These are phyloP conservation scores for Xenops minutus DNA, from an alignment of 2,797 vertebrate genomes.

Conservation along the genomic window DNA sequence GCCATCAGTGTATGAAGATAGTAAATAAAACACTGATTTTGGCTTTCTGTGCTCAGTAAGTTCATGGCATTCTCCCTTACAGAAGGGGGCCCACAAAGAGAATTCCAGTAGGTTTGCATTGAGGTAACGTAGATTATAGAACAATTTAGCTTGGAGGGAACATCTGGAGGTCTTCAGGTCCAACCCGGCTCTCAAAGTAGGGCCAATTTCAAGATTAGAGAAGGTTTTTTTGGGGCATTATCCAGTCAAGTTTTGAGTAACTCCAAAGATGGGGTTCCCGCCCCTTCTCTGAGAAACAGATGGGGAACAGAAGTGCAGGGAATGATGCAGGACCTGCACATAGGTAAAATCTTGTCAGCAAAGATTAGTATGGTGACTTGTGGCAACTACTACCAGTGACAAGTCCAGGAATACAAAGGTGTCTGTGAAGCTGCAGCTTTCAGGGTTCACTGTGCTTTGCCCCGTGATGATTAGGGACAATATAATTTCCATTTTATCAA, in stretches of 20 bases:
- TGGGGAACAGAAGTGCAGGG: not conserved
- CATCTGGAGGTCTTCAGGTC: not conserved
- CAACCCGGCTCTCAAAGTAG: not conserved
- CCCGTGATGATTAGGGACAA: not conserved
- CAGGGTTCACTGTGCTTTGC: not conserved
- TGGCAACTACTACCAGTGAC: not conserved
- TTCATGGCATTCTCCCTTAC: not conserved
- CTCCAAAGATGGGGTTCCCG: not conserved
- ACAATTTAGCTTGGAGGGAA: not conserved
- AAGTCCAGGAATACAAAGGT: not conserved
- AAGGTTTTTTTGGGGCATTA: not conserved
- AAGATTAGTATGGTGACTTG: not conserved
- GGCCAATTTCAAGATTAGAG: not conserved
- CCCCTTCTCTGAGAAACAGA: rapidly evolving
- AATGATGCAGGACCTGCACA: not conserved
- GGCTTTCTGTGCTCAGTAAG: not conserved
- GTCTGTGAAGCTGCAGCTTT: not conserved
- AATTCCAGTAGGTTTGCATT: not conserved
- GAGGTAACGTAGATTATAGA: not conserved
- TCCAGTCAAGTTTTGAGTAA: not conserved
- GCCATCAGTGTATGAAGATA: not conserved
- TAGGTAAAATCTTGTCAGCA: not conserved
- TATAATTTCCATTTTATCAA: not conserved
- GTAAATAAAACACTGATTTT: not conserved
- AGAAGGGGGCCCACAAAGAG: not conserved